These are phyloP conservation scores for Drosophila pseudotalamancana DNA, from an alignment of 2,888 invertebrate species.

Conservation along the genomic window DNA sequence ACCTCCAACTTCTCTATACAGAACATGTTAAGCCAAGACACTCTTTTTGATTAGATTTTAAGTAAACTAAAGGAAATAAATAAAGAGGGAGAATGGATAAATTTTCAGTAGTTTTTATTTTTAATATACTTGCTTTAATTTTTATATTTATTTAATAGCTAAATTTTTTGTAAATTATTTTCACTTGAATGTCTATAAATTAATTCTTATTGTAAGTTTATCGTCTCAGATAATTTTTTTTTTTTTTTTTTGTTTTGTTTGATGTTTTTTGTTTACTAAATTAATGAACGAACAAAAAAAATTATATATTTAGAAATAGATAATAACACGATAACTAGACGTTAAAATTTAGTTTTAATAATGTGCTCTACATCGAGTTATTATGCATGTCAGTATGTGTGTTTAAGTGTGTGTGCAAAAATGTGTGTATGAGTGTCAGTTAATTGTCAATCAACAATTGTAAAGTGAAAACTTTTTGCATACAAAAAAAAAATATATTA, in stretches of 20 bases:
- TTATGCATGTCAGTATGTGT: slow-evolving; percentile 26
- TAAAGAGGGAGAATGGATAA: neutral
- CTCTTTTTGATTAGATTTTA: no score
- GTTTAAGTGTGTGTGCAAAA: neutral
- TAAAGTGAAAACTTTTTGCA: slow-evolving; percentile 70
- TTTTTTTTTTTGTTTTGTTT: no score
- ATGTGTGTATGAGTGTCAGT: slow-evolving; percentile 1
- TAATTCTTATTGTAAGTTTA: slow-evolving; percentile 72
- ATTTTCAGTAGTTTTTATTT: slow-evolving; percentile 64
- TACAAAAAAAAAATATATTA: slow-evolving; percentile 47
- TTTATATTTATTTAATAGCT: slow-evolving; percentile 68
- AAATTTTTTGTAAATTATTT: slow-evolving; percentile 74
- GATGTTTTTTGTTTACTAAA: no score
- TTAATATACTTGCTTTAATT: slow-evolving; percentile 65
- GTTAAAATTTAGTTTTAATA: slow-evolving; percentile 40
- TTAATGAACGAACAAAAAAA: no score
- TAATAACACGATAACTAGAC: slow-evolving; percentile 52
- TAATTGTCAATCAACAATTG: slow-evolving; percentile 63
- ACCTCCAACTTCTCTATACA: no score
- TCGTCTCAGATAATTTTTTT: no score
- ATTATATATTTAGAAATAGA: slow-evolving; percentile 24
- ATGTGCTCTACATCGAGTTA: slow-evolving; percentile 48
- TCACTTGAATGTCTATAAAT: slow-evolving; percentile 77
- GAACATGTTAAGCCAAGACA: neutral
- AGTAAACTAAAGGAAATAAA: neutral